Evolutionary conservation across 2,113 vertebrate genomes (phyloP).

Genomic region (Cheirogaleus medius): DNA sequence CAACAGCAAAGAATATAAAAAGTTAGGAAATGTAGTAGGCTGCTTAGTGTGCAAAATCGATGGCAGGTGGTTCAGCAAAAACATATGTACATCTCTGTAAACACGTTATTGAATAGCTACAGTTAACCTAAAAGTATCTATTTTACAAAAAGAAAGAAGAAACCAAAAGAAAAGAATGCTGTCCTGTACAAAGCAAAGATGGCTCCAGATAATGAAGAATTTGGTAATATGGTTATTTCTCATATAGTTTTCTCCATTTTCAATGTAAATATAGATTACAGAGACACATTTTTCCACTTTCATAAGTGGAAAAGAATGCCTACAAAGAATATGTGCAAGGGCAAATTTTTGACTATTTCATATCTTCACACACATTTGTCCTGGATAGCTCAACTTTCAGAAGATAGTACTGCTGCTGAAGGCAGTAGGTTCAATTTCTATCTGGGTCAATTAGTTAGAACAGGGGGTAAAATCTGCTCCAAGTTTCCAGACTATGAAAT

Average conservation of each 20-base stretch:
- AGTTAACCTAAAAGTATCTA: not conserved
- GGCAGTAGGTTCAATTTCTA: not conserved
- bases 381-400: not conserved
- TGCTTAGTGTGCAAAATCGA: not conserved
- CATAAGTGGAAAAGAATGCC: not conserved
- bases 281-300: not conserved
- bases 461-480: conserved; percentile 1
- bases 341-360: not conserved
- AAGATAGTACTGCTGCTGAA: not conserved
- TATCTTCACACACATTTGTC: not conserved
- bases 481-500: conserved; percentile 26
- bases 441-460: conserved; percentile 18
- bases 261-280: not conserved
- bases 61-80: not conserved
- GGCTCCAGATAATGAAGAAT: not conserved
- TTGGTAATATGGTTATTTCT: not conserved
- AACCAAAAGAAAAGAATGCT: not conserved
- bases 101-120: not conserved
- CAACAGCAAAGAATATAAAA: not conserved
- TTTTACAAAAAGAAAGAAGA: not conserved
- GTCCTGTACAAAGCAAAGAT: conserved; percentile 2
- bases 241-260: not conserved
- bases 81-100: not conserved
- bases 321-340: not conserved
- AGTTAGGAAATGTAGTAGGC: not conserved